Base-by-base conservation (phyloP, 2,113 vertebrate genomes). In the Mystacornis crossleyi region DNA sequence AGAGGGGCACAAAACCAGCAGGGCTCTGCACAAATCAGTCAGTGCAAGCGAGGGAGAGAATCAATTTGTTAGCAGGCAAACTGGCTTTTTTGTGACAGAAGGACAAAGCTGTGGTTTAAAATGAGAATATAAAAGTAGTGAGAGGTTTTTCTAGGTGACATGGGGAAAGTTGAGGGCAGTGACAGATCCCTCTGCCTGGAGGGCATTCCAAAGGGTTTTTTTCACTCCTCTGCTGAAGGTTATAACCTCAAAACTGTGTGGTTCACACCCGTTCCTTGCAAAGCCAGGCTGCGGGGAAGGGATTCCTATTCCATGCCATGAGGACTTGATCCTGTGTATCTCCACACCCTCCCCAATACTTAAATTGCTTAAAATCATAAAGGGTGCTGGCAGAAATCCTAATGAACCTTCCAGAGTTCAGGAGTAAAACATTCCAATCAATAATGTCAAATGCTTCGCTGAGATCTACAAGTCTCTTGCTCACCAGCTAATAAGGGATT, bases 401-500 rank as follows among this genome's bases (percentile, higher is more conserved):
- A 13, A 26, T 54, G 83, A 89, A 95, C 84, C 73, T 81, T 55
- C 61, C 4, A 7, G 94, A 60, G 58, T 73, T 66, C 36, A 67
- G 14, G 48, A 89, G 34, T 84, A 50, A 74, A 87, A 88, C 57
- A 96, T 75, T 77, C 91, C 61, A 86, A 86, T 89, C 89, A 78
- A 86, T 95, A 84, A 36, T 31, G 89, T 79, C 75, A 94, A 86
- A 89, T 75, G 81, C 86, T 89, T 94, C 79, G 7, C 38, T 42
- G 36, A 48, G 47, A 82, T 88, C 79, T 86, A 83, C 82, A 62
- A 28, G 91, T 78, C 78, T 93, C 69, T 34, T 53, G 60, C 78
- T 92, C 50, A 4, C 18, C 74, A 73, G 33, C 91, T 97, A 89
- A 96, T 95, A 89, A 94, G 77, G 78, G 86, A 94, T 96, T 97